Percentiles rank a stretch among this genome's conserved stretches.
These are phyloP conservation scores for Helogale parvula DNA, from an alignment of 2,113 vertebrate genomes.

Conservation along the genomic window DNA sequence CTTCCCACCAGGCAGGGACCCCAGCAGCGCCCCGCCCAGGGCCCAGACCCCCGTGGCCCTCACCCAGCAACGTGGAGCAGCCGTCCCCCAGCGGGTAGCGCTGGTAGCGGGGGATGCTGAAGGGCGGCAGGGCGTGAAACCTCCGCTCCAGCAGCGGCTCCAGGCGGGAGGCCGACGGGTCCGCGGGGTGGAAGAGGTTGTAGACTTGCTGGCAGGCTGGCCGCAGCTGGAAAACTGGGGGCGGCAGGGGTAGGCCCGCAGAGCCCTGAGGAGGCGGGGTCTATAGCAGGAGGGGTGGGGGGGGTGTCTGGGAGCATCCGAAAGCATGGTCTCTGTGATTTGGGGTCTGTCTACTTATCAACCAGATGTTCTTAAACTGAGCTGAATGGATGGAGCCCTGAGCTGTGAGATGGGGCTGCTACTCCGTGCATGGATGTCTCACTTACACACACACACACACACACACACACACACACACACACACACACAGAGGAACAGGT, in stretches of 20 bases:
- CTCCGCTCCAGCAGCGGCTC: conserved; percentile 96
- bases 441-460: not conserved
- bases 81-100: conserved; percentile 97
- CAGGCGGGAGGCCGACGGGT: conserved; percentile 96
- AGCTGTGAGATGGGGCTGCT: not conserved
- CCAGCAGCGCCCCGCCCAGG: not conserved
- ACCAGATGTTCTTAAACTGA: not conserved
- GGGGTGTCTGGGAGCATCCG: not conserved
- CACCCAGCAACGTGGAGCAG: conserved; percentile 93
- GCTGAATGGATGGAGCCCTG: not conserved
- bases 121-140: conserved; percentile 95
- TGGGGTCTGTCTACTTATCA: not conserved
- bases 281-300: rapidly evolving
- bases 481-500: no score
- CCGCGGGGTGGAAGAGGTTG: conserved; percentile 98
- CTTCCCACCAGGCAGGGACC: not conserved
- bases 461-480: not conserved
- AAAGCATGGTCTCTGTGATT: not conserved
- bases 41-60: conserved; percentile 16
- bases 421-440: not conserved
- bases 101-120: conserved; percentile 96
- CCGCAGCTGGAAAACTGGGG: conserved; percentile 90
- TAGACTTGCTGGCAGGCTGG: conserved; percentile 98
- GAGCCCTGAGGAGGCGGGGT: not conserved
- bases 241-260: not conserved